These are phyloP conservation scores for western clawed frog (Xenopus tropicalis) DNA, from an alignment of 2,113 vertebrate species.

Conservation along the genomic window DNA sequence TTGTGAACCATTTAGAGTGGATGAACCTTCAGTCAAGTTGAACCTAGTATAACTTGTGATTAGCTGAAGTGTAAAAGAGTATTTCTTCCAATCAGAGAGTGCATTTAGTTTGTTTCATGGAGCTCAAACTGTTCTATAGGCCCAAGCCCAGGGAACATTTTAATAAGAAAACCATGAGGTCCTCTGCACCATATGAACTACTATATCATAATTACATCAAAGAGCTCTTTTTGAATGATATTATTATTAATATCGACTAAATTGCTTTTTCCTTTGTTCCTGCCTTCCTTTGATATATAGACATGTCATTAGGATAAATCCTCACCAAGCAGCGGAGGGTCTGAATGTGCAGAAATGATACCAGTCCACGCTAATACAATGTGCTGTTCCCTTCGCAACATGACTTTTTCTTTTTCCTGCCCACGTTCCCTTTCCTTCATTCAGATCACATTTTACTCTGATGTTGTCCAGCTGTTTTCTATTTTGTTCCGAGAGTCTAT, in stretches of 20 bases:
- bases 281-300: not conserved
- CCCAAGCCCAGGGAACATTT: too few relatives aligned
- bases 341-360: slow-evolving; percentile 1
- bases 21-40: too few relatives aligned
- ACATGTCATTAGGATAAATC: not conserved
- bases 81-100: too few relatives aligned
- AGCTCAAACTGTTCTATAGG: too few relatives aligned
- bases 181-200: too few relatives aligned
- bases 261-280: not conserved
- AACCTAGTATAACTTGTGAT: too few relatives aligned
- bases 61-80: too few relatives aligned
- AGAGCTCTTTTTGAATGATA: too few relatives aligned
- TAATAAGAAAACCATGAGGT: too few relatives aligned
- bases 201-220: too few relatives aligned
- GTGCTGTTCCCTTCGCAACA: not conserved
- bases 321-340: not conserved
- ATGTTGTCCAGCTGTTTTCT: slow-evolving; percentile 41
- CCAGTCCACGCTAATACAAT: not conserved
- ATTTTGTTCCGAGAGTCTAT: slow-evolving; percentile 38
- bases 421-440: slow-evolving; percentile 10
- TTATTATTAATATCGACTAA: not conserved
- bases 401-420: not conserved
- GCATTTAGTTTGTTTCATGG: too few relatives aligned
- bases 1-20: too few relatives aligned
- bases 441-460: slow-evolving; percentile 40